Base-by-base conservation (phyloP, 1,140 invertebrate species). In the Drosophila bocki region DNA sequence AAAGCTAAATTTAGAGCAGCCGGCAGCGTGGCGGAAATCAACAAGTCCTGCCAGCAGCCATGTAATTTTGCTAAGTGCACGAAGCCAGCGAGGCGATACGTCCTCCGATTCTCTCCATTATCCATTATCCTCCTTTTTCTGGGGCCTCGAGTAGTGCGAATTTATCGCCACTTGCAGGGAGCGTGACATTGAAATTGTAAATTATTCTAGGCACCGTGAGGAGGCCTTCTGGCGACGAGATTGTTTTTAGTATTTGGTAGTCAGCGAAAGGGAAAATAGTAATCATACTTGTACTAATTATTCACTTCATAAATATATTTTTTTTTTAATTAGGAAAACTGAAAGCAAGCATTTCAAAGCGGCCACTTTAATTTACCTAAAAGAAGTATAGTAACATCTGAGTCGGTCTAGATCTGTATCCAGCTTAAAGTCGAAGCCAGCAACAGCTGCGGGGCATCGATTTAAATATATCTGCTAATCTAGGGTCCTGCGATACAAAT, bases 181-280 rank as follows among this genome's bases (percentile, higher is more conserved):
- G 87, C 87, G 87, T 91, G 87, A 91, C 87, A 91, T 91, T 91
- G 87, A 91, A 91, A 91, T 91, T 91, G 87, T 87, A 87, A 91
- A 91, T 91, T 87, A 87, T 75, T 77, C 75, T 71, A 75, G 37
- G 76, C 79, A 80, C 50, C 72, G 63, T 1, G 22, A 41, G 17
- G 12, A 29, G 35, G 47, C 22, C 26, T 50, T 50, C 26, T 50
- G 47, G 47, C 47, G 2, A 50, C 15, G 47, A 32, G 26, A 50
- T 32, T 50, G 48, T 3, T 29, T 3, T 29, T 50, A 50, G 9
- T 50, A 32, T 32, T 50, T 32, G 15, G 26, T 2, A 29, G 26
- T 29, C 8, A 50, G 17, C 7, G 47, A 48, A 48, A 0, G 6
- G 47, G 2, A 9, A 29, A 50, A 29, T 29, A n/a, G 13, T 29